These are phyloP conservation scores for Apomyelois bistriatella DNA, from an alignment of 2,888 invertebrate genomes.

Conservation along the genomic window DNA sequence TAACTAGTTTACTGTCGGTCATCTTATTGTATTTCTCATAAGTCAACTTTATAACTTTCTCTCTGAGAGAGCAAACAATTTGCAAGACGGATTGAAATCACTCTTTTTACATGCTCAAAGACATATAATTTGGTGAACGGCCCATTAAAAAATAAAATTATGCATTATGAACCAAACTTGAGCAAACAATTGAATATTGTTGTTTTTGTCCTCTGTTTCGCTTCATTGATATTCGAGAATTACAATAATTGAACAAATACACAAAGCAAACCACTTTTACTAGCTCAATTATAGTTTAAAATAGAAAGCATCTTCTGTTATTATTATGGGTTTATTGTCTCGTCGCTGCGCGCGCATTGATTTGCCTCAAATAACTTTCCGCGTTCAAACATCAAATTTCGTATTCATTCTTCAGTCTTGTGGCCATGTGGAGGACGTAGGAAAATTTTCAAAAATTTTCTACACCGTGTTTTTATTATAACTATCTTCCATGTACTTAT, in stretches of 20 bases:
- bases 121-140: conserved; percentile 67
- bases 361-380: neutral
- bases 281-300: conserved; percentile 35
- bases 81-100: conserved; percentile 49
- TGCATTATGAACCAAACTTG: conserved; percentile 44
- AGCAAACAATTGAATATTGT: conserved; percentile 51
- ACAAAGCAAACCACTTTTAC: conserved; percentile 52
- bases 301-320: conserved; percentile 49
- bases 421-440: too few relatives aligned
- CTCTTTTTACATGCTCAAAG: conserved; percentile 59
- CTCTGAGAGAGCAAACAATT: conserved; percentile 55
- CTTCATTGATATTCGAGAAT: conserved; percentile 52
- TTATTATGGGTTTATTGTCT: conserved; percentile 46
- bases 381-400: neutral
- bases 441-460: too few relatives aligned
- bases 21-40: conserved; percentile 29
- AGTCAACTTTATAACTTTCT: conserved; percentile 34
- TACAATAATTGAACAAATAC: conserved; percentile 56
- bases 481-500: too few relatives aligned
- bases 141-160: conserved; percentile 41
- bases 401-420: neutral
- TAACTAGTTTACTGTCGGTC: conserved; percentile 33
- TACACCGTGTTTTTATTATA: too few relatives aligned
- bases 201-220: conserved; percentile 44
- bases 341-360: neutral